Percentiles rank a stretch among this genome's conserved stretches.
phyloP scores from a whole-genome alignment of 2,888 invertebrate species.

The Polydrusus pterygomalis region DNA sequence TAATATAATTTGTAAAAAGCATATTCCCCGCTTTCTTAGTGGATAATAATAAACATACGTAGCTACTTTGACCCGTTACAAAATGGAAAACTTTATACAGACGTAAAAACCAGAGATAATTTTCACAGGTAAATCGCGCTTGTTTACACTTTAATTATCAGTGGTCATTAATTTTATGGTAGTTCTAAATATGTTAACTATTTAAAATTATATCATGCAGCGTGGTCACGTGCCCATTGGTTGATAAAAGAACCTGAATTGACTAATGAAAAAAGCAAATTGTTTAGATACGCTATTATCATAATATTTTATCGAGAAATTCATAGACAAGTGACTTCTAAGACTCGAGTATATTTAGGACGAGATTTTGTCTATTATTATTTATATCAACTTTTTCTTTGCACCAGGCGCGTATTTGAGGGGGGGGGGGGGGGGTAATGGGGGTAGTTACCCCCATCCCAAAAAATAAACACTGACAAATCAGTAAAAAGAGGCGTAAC shows the following conservation, averaged over 20 bases:
- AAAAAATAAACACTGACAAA: too few relatives aligned
- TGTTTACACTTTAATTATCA: neutral
- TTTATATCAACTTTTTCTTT: too few relatives aligned
- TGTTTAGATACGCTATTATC: slow-evolving; percentile 17
- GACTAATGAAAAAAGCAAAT: neutral
- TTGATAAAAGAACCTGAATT: slow-evolving; percentile 27
- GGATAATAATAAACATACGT: too few relatives aligned
- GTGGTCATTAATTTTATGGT: slow-evolving; percentile 2
- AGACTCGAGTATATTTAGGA: too few relatives aligned
- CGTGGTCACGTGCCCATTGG: slow-evolving; percentile 9
- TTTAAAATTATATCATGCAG: neutral
- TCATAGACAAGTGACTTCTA: neutral
- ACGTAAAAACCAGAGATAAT: neutral
- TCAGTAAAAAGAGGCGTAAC: too few relatives aligned
- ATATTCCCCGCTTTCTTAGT: too few relatives aligned
- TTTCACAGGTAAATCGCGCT: neutral
- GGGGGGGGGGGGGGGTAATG: too few relatives aligned
- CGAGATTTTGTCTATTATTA: too few relatives aligned
- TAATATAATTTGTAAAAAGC: too few relatives aligned
- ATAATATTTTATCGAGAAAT: too few relatives aligned
- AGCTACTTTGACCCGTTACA: neutral
- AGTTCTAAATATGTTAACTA: slow-evolving; percentile 11
- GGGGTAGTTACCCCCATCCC: too few relatives aligned
- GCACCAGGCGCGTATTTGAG: too few relatives aligned
- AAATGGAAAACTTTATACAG: neutral